A percentile compares a stretch with the other conserved stretches of the same genome.
These are phyloP conservation scores for Microdon myrmicae DNA, from an alignment of 2,888 invertebrate species.

Conservation along the genomic window DNA sequence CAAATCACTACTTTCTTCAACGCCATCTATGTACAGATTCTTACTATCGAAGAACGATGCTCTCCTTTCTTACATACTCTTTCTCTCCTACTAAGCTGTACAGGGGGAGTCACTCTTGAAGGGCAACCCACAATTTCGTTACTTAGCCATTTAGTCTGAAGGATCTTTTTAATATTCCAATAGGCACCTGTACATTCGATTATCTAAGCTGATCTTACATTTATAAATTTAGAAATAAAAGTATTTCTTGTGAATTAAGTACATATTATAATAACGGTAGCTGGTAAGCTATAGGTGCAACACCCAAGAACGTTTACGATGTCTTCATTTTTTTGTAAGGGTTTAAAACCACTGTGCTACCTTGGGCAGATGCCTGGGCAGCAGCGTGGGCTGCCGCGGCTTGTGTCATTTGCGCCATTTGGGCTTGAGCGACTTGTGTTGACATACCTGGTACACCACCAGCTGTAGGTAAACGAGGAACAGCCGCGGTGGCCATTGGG, in stretches of 20 bases:
- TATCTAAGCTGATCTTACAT: constrained; percentile 31
- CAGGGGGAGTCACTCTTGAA: too few relatives aligned
- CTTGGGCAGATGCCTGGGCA: constrained; percentile 49
- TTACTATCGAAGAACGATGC: too few relatives aligned
- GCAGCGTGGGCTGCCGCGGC: constrained; percentile 57
- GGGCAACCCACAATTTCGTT: too few relatives aligned
- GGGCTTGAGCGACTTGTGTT: constrained; percentile 56
- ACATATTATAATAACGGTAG: constrained; percentile 8
- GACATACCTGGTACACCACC: constrained; percentile 64
- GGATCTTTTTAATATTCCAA: constrained; percentile 26
- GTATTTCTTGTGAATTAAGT: constrained; percentile 31
- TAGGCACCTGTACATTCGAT: constrained; percentile 45
- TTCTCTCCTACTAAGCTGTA: too few relatives aligned
- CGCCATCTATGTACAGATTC: too few relatives aligned
- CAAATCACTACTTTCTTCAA: too few relatives aligned
- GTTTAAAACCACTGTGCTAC: constrained; percentile 73
- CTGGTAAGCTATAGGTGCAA: background rate
- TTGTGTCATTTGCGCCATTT: constrained; percentile 51
- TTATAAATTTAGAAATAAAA: constrained; percentile 23
- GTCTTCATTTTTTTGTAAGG: constrained; percentile 94
- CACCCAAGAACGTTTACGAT: constrained; percentile 63
- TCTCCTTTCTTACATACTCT: too few relatives aligned
- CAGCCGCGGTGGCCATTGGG: constrained; percentile 66
- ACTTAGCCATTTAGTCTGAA: too few relatives aligned
- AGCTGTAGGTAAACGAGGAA: constrained; percentile 57